phyloP scores from a whole-genome alignment of 2,113 vertebrate genomes.

The Campylomormyrus tamandua region DNA sequence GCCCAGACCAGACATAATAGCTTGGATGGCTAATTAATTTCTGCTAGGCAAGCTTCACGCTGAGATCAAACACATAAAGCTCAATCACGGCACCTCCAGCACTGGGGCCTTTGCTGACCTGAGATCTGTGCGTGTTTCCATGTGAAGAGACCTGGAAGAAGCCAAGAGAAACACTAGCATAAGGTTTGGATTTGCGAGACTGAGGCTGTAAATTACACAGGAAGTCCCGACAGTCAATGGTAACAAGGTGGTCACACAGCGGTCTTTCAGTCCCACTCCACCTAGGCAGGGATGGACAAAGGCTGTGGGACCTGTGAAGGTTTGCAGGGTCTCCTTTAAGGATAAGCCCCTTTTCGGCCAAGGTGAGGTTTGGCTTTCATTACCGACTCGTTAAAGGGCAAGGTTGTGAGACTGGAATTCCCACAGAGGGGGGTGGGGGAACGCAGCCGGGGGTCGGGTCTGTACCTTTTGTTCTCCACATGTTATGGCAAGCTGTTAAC shows the following conservation, averaged over 20 bases:
- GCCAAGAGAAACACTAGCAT: background rate
- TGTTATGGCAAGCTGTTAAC: background rate
- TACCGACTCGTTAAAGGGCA: background rate
- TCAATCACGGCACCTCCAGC: background rate
- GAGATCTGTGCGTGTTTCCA: background rate
- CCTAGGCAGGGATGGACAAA: background rate
- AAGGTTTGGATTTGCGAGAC: constrained; percentile 7
- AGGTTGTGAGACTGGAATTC: constrained; percentile 6
- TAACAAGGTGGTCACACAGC: background rate
- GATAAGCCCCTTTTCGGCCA: background rate
- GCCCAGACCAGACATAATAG: background rate
- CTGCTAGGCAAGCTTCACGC: constrained; percentile 1
- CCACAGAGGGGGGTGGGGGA: background rate
- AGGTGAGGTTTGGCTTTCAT: constrained; percentile 4
- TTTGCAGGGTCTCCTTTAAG: background rate
- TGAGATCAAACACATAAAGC: constrained; percentile 13
- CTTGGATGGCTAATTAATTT: constrained; percentile 6
- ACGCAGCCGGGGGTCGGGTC: background rate
- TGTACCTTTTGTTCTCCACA: constrained; percentile 1
- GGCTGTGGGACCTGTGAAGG: background rate
- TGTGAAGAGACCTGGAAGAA: background rate
- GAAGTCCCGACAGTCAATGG: background rate
- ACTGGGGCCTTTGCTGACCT: constrained; percentile 8
- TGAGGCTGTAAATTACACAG: background rate
- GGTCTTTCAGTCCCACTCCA: background rate